These are phyloP conservation scores for Monochamus alternatus DNA, from an alignment of 2,888 invertebrate species.

Conservation along the genomic window DNA sequence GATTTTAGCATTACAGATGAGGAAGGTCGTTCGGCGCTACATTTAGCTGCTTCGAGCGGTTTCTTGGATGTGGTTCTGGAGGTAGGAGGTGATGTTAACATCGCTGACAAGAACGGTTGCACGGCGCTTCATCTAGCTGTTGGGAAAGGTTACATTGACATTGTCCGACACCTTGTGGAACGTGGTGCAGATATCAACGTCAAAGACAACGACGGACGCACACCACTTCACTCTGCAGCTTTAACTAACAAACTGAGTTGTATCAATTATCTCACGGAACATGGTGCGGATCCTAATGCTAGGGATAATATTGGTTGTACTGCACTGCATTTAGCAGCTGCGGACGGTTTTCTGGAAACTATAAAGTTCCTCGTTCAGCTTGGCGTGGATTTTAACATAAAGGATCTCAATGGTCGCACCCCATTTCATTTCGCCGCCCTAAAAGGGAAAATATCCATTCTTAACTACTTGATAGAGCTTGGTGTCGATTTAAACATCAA, in stretches of 20 bases:
- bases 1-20: no score
- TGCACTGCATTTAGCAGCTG: no score
- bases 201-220: background rate
- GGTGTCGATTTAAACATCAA: no score
- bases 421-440: no score
- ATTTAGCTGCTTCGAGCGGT: background rate
- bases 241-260: no score
- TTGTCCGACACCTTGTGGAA: background rate
- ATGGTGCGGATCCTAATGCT: background rate
- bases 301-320: background rate
- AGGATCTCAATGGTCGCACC: no score
- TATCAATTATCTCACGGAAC: no score
- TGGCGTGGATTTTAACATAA: no score
- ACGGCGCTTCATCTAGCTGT: background rate
- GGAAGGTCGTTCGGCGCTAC: background rate
- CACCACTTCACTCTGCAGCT: background rate
- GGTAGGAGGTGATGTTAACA: background rate
- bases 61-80: background rate
- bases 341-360: background rate
- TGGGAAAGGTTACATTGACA: background rate
- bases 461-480: no score
- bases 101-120: background rate
- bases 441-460: no score
- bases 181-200: background rate
- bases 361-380: background rate